These are phyloP conservation scores for Microtus obscurus DNA, from an alignment of 2,797 vertebrate species.

Conservation along the genomic window DNA sequence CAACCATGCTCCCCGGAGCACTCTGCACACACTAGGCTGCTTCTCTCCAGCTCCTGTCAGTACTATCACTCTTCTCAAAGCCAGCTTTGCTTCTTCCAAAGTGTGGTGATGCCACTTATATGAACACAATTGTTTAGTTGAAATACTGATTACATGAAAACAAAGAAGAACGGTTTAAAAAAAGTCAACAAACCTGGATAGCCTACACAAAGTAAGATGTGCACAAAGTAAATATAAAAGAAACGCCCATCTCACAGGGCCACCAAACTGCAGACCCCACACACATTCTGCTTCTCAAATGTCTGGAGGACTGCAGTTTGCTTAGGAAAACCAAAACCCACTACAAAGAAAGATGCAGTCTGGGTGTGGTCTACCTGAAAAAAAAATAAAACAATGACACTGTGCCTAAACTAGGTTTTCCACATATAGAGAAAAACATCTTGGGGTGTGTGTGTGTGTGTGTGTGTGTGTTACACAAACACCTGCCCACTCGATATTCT, in stretches of 20 bases:
- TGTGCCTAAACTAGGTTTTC: not conserved
- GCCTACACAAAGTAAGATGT: not conserved
- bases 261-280: not conserved
- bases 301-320: not conserved
- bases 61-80: no score
- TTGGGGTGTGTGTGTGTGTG: not conserved
- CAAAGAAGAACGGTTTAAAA: slow-evolving; percentile 52
- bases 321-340: not conserved
- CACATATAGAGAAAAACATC: not conserved
- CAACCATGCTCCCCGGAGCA: not conserved
- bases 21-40: rapidly evolving
- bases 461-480: not conserved
- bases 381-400: not conserved
- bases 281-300: not conserved
- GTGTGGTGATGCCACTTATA: not conserved
- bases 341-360: not conserved
- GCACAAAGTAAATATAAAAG: not conserved
- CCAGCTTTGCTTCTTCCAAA: not conserved
- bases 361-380: not conserved
- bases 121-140: not conserved
- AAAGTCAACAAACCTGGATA: not conserved
- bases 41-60: not conserved
- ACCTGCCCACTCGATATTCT: not conserved
- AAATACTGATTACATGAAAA: slow-evolving; percentile 53
- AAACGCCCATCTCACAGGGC: not conserved